Evolutionary conservation across 2,888 invertebrate species (phyloP).

Genomic region (Drosophila ezoana): DNA sequence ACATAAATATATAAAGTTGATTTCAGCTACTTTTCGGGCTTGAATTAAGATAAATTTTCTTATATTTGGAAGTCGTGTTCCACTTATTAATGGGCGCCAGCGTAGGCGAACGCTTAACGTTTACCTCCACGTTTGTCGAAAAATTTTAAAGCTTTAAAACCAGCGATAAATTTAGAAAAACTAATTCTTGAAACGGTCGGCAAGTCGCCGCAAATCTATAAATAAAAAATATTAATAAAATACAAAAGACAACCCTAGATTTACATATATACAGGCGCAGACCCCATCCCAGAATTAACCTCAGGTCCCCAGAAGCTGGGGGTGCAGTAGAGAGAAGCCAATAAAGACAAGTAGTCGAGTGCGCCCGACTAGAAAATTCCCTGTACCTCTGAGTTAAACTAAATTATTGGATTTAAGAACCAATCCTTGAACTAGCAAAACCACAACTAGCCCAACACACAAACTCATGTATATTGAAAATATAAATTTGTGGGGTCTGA

Average conservation of each 20-base stretch:
- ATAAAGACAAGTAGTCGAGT: conserved; percentile 8
- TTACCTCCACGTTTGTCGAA: too few relatives aligned
- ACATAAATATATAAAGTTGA: too few relatives aligned
- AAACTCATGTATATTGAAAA: too few relatives aligned
- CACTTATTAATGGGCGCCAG: conserved; percentile 40
- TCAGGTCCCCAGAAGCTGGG: not conserved
- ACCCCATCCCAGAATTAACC: not conserved
- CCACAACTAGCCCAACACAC: too few relatives aligned
- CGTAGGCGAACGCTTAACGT: conserved; percentile 30
- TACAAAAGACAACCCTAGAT: conserved; percentile 10
- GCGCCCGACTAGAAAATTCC: too few relatives aligned
- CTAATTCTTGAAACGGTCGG: not conserved
- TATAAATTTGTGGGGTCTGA: too few relatives aligned
- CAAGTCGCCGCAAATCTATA: conserved; percentile 16
- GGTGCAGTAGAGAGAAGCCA: conserved; percentile 3
- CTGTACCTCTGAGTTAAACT: too few relatives aligned
- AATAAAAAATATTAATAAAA: conserved; percentile 35
- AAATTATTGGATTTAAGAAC: too few relatives aligned
- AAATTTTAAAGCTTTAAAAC: conserved; percentile 7
- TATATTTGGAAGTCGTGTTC: conserved; percentile 15
- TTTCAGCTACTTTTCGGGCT: not conserved
- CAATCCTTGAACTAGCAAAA: too few relatives aligned
- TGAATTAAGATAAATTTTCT: conserved; percentile 54
- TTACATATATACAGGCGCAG: not conserved
- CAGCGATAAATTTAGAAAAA: conserved; percentile 38